Evolutionary conservation across 2,888 invertebrate genomes (phyloP), one percentile per base, ranked within the genome.

Genomic region (Perdita meconis): DNA sequence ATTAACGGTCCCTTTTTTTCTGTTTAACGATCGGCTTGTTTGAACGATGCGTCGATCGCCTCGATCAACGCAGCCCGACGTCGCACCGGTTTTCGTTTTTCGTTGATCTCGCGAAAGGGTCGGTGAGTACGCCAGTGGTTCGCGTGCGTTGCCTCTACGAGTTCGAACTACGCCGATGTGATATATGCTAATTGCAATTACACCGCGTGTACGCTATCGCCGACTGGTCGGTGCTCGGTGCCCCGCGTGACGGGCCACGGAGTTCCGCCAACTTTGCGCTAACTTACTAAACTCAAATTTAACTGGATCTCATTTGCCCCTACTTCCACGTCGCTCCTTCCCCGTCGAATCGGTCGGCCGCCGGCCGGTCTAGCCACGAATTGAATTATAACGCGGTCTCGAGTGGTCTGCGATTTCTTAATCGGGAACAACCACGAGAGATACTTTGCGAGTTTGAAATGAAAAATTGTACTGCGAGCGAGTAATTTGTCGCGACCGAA

Each of bases 131-230:
- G 85, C 86, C 83, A 82, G 51, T 87, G 87, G 57, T 71, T 89
- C 85, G 88, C 90, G 89, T 88, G 89, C 78, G 71, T 72, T 51
- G 63, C 70, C 69, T 65, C 65, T 53, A 63, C 69, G 69, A 59
- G 73, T 50, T 40, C 69, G 72, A 68, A 64, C 81, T 69, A 78
- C 88, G 87, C 86, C 88, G 83, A 84, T 90, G 87, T 89, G 88
- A 90, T 89, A 87, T 90, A 89, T 88, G 91, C 90, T 91, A 91
- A 91, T 90, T 91, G 89, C 91, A 91, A 91, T 91, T 91, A 91
- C 89, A 87, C 86, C 87, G 88, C 88, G 86, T 88, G 88, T 89
- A 86, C 85, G 85, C 72, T 84, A 87, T 83, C 88, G 80, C 78
- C 63, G 56, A 71, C 61, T 77, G 81, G 69, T 75, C 80, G 78